Evolutionary conservation across 2,113 vertebrate species (phyloP).

Genomic region (Bubo scandiacus): DNA sequence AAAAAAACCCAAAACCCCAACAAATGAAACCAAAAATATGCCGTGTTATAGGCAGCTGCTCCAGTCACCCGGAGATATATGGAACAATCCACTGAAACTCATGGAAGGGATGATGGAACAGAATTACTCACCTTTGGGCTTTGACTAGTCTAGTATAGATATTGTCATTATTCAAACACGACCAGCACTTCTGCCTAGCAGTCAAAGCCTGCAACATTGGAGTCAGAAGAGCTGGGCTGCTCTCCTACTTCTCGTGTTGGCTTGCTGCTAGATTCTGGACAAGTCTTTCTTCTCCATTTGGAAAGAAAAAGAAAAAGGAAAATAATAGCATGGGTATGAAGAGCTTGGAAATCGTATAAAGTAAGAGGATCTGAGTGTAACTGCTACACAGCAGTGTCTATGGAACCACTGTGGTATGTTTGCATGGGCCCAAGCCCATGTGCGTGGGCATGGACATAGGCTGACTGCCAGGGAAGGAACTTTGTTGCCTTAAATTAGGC

Average conservation of each 20-base stretch:
- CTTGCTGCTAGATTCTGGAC: not conserved
- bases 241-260: not conserved
- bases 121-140: not conserved
- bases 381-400: not conserved
- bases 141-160: constrained; percentile 23
- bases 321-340: not conserved
- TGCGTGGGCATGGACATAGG: not conserved
- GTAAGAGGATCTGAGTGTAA: not conserved
- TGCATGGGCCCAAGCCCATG: constrained; percentile 7
- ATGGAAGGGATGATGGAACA: not conserved
- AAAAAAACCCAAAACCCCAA: not conserved
- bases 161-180: constrained; percentile 5
- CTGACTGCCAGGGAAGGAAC: constrained; percentile 14
- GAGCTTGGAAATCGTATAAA: not conserved
- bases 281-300: not conserved
- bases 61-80: not conserved
- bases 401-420: constrained; percentile 15
- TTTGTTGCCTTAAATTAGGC: not conserved
- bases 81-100: not conserved
- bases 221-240: not conserved
- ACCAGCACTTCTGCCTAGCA: not conserved
- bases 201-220: not conserved
- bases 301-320: constrained; percentile 10
- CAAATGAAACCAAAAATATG: not conserved
- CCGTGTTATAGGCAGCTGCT: not conserved